These are phyloP conservation scores for Phragmatobia fuliginosa DNA, from an alignment of 2,888 invertebrate species.

Conservation along the genomic window DNA sequence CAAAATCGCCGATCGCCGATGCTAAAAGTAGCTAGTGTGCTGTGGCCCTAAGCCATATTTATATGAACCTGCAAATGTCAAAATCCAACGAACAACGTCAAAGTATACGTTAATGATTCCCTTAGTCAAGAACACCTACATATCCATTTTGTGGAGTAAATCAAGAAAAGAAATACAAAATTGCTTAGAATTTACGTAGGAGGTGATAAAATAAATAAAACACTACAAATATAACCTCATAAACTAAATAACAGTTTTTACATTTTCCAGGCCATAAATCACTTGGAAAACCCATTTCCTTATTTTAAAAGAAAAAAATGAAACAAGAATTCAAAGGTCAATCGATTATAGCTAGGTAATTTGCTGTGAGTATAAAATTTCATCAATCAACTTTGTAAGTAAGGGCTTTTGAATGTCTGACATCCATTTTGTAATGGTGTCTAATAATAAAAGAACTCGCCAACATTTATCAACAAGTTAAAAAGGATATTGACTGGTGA, in stretches of 20 bases:
- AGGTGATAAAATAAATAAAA: too few relatives aligned
- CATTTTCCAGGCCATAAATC: not conserved
- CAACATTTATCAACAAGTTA: conserved; percentile 2
- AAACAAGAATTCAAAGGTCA: conserved; percentile 7
- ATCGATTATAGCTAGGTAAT: conserved; percentile 8
- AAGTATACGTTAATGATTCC: too few relatives aligned
- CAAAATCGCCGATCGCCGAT: too few relatives aligned
- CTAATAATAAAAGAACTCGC: not conserved
- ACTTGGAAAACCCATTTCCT: not conserved
- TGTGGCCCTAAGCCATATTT: too few relatives aligned
- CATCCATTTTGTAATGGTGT: not conserved
- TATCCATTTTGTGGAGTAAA: too few relatives aligned
- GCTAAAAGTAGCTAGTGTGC: too few relatives aligned
- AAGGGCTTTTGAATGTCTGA: not conserved
- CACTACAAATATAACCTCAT: not conserved
- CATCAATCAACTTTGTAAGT: conserved; percentile 10
- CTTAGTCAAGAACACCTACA: too few relatives aligned
- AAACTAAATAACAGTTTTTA: not conserved
- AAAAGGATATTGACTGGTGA: not conserved
- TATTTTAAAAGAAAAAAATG: not conserved
- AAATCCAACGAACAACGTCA: too few relatives aligned
- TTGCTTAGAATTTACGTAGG: too few relatives aligned
- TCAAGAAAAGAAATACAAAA: too few relatives aligned
- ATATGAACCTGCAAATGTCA: too few relatives aligned
- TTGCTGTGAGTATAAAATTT: conserved; percentile 11